These are phyloP conservation scores for Aix galericulata DNA, from an alignment of 2,113 vertebrate species.

Conservation along the genomic window DNA sequence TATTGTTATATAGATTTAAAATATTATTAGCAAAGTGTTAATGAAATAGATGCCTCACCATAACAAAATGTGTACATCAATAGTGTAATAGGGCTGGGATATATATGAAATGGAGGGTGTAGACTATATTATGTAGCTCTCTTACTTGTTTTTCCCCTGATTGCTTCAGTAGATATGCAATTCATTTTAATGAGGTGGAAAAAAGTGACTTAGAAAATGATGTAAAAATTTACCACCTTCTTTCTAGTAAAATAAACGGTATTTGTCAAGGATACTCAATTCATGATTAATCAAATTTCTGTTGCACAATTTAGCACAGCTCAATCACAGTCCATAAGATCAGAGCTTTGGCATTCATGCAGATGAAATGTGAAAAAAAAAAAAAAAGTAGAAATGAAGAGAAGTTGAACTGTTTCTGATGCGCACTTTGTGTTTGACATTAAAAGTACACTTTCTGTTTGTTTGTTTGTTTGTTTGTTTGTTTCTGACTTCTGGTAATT, in stretches of 20 bases:
- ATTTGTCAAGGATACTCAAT: background rate
- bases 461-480: too few relatives aligned
- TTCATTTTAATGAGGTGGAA: background rate
- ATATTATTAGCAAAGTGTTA: background rate
- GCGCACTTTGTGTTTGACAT: background rate
- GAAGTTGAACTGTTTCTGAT: background rate
- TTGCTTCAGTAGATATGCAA: background rate
- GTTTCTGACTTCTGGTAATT: too few relatives aligned
- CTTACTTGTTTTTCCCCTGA: background rate
- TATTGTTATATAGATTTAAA: background rate
- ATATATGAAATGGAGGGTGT: background rate
- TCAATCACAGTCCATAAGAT: background rate
- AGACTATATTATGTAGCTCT: background rate
- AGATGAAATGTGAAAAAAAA: background rate
- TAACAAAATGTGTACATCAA: background rate
- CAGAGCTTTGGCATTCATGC: background rate
- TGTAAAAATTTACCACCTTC: background rate
- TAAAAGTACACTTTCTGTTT: background rate
- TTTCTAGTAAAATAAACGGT: background rate
- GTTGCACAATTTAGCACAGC: background rate
- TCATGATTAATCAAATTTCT: background rate
- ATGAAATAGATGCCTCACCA: background rate
- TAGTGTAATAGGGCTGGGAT: background rate
- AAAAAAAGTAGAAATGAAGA: background rate
- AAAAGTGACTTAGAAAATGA: background rate